A percentile compares a stretch with the other conserved stretches of the same genome.
Conservation (phyloP, 2,888 invertebrate species). For the Melanargia galathea region DNA sequence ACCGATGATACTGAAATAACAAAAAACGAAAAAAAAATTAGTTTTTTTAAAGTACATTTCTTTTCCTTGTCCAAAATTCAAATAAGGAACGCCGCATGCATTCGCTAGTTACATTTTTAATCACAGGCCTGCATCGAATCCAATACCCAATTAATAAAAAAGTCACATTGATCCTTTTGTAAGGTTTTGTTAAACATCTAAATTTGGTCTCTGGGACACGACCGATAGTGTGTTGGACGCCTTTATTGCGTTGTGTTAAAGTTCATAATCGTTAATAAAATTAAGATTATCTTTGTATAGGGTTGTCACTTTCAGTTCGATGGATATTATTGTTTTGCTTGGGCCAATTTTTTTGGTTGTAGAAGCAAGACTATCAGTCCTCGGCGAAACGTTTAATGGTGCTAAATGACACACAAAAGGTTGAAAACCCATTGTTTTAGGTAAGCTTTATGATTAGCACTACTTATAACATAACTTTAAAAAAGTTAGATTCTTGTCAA, state of each 20-base stretch:
- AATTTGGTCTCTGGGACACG: slow-evolving; percentile 59
- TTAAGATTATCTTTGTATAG: slow-evolving; percentile 10
- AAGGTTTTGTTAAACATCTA: slow-evolving; percentile 79
- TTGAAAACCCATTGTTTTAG: background rate
- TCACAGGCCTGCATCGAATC: slow-evolving; percentile 40
- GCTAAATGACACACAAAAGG: background rate
- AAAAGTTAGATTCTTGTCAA: no score
- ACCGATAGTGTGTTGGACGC: slow-evolving; percentile 40
- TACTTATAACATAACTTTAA: no score
- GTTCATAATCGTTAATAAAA: slow-evolving; percentile 25
- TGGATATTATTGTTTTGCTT: background rate
- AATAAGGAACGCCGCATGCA: slow-evolving; percentile 12
- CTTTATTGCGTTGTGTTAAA: slow-evolving; percentile 18
- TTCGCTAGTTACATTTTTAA: slow-evolving; percentile 21
- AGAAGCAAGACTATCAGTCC: background rate
- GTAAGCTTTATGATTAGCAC: no score
- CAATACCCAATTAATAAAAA: slow-evolving; percentile 75
- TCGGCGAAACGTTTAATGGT: background rate
- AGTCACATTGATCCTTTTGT: slow-evolving; percentile 56
- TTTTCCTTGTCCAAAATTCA: no score
- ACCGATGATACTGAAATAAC: no score
- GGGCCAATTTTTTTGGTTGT: background rate
- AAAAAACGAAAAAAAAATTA: no score
- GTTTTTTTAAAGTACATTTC: no score
- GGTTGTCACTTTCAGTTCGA: slow-evolving; percentile 19